Percentiles rank a stretch among this genome's conserved stretches.
These are phyloP conservation scores for Orthonyx spaldingii DNA, from an alignment of 2,113 vertebrate species.

Conservation along the genomic window DNA sequence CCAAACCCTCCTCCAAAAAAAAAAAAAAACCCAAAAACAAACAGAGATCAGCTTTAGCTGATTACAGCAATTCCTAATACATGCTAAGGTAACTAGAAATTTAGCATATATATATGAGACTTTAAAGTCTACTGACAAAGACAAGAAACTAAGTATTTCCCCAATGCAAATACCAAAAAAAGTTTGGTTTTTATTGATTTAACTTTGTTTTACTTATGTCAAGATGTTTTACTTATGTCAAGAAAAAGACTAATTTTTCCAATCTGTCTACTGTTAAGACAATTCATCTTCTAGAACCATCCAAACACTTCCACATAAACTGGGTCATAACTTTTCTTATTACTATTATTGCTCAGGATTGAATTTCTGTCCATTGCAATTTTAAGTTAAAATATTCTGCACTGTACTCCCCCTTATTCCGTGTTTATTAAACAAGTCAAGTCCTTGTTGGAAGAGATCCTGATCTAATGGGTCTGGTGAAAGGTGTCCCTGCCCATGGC, in stretches of 20 bases:
- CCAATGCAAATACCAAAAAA: neutral
- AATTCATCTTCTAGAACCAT: neutral
- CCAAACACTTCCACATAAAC: neutral
- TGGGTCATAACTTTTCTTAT: neutral
- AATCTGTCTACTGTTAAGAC: neutral
- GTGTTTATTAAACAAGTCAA: fast-evolving
- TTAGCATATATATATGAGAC: neutral
- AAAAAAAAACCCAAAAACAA: neutral
- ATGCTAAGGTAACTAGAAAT: neutral
- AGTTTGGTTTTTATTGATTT: neutral
- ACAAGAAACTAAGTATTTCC: neutral
- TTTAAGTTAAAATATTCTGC: neutral
- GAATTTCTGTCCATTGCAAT: neutral
- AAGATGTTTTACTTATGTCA: neutral
- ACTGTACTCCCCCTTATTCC: fast-evolving
- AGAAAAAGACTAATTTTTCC: neutral
- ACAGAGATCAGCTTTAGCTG: neutral
- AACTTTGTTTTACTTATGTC: neutral
- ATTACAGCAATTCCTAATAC: neutral
- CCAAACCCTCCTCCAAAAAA: no score
- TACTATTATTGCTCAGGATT: neutral
- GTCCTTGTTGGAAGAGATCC: neutral
- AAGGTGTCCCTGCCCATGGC: neutral
- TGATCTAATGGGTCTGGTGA: neutral
- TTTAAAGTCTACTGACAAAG: neutral